Evolutionary conservation across 2,888 invertebrate species (phyloP).

Genomic region (Chaitophorus viminalis): DNA sequence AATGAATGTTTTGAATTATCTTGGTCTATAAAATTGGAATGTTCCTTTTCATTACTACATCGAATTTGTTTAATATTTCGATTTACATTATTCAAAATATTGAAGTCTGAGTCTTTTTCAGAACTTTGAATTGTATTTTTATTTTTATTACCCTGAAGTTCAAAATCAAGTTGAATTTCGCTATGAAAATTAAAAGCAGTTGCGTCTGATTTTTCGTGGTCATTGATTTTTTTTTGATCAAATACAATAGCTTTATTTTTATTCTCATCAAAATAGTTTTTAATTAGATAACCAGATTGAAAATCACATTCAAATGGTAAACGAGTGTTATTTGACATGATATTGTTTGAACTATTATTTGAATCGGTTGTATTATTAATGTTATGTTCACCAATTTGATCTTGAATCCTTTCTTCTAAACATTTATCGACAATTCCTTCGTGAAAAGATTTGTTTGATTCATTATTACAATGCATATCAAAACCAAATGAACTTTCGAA

Average conservation of each 20-base stretch:
- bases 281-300: slow-evolving; percentile 42
- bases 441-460: slow-evolving; percentile 41
- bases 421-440: slow-evolving; percentile 54
- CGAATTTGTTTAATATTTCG: background rate
- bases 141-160: slow-evolving; percentile 20
- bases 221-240: background rate
- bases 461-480: slow-evolving; percentile 46
- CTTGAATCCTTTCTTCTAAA: slow-evolving; percentile 50
- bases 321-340: background rate
- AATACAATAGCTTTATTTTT: slow-evolving; percentile 17
- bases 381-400: slow-evolving; percentile 28
- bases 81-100: background rate
- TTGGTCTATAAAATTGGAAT: slow-evolving; percentile 10
- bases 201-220: background rate
- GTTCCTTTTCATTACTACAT: background rate
- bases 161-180: background rate
- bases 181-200: background rate
- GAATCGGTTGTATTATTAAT: slow-evolving; percentile 1
- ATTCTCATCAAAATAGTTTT: slow-evolving; percentile 46
- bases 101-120: background rate
- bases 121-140: background rate
- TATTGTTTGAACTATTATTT: background rate
- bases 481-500: slow-evolving; percentile 55
- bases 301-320: slow-evolving; percentile 41
- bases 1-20: background rate